Conservation (phyloP, 2,113 vertebrate species). For the Pantherophis guttatus region DNA sequence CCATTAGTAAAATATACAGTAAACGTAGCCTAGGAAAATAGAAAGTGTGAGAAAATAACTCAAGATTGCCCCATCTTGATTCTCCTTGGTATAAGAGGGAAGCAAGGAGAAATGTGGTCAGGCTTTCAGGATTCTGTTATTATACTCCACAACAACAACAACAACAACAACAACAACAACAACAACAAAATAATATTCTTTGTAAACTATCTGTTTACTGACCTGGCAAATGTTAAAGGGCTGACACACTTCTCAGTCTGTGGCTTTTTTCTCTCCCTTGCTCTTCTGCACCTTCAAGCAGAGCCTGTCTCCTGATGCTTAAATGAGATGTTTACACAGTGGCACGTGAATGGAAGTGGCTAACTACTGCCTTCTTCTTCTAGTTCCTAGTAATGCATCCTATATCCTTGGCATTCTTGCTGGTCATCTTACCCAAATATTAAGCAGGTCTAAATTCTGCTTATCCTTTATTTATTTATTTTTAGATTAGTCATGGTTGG, state of each 20-base stretch:
- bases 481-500: not conserved
- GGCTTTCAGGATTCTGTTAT: not conserved
- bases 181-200: not conserved
- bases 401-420: not conserved
- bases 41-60: not conserved
- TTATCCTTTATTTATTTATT: not conserved
- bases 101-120: not conserved
- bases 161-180: not conserved
- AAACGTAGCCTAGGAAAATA: not conserved
- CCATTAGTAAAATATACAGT: not conserved
- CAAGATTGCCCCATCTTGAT: not conserved
- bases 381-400: not conserved
- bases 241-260: not conserved
- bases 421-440: not conserved
- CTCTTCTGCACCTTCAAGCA: not conserved
- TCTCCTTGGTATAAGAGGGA: not conserved
- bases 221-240: not conserved
- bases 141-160: not conserved
- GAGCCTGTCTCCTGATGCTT: not conserved
- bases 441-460: not conserved
- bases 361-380: not conserved
- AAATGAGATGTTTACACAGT: not conserved
- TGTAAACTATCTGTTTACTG: not conserved
- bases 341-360: not conserved
- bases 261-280: not conserved